A percentile compares a stretch with the other conserved stretches of the same genome.
These are phyloP conservation scores for Ahaetulla prasina DNA, from an alignment of 2,113 vertebrate species.

Conservation along the genomic window DNA sequence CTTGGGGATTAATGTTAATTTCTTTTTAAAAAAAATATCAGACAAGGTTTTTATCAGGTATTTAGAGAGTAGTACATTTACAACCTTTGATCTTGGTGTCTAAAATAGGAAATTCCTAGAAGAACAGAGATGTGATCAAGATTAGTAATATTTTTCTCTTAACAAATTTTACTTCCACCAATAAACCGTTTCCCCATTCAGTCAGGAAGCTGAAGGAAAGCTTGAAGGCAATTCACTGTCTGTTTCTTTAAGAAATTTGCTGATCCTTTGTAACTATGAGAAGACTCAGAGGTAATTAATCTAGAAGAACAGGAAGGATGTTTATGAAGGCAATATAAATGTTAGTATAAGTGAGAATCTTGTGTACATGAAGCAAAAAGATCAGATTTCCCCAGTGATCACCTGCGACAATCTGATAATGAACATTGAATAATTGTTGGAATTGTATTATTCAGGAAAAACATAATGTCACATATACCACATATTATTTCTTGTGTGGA, in stretches of 20 bases:
- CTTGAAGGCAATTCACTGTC: neutral
- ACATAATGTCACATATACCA: constrained; percentile 1
- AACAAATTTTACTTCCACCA: neutral
- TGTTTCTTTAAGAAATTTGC: neutral
- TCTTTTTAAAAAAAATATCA: neutral
- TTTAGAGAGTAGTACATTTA: neutral
- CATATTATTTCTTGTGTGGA: constrained; percentile 3
- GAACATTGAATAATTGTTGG: constrained; percentile 49
- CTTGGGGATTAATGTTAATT: neutral
- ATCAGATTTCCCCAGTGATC: neutral
- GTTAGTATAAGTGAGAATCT: neutral
- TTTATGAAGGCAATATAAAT: neutral
- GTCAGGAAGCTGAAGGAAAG: neutral
- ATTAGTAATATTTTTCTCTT: neutral
- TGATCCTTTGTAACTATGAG: neutral
- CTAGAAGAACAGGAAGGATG: neutral
- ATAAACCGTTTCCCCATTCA: neutral
- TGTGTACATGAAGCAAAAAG: neutral
- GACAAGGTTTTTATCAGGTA: neutral
- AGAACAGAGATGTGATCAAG: neutral
- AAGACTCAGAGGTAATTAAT: constrained; percentile 1
- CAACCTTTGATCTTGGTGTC: accelerated
- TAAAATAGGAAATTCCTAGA: neutral
- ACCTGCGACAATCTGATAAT: neutral
- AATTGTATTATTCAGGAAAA: constrained; percentile 43